Evolutionary conservation across 2,888 invertebrate genomes (phyloP).

Genomic region (Cataglyphis livida): DNA sequence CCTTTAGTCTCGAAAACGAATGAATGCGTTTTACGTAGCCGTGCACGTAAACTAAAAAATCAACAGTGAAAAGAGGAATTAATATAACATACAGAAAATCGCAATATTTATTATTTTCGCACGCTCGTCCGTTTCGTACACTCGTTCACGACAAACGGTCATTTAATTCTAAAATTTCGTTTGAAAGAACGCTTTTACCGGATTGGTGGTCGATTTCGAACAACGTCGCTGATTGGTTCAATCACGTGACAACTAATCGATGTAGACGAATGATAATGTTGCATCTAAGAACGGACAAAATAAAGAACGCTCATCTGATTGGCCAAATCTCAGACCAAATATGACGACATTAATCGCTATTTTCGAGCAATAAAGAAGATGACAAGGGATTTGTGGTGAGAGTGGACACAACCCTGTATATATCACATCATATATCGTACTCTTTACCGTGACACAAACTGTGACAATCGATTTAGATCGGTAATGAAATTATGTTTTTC

Average conservation of each 20-base stretch:
- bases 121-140: neutral
- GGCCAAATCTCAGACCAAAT: no score
- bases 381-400: no score
- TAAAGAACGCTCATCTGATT: no score
- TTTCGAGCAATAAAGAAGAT: no score
- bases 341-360: no score
- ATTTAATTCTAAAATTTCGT: slow-evolving; percentile 29
- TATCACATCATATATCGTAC: no score
- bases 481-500: neutral
- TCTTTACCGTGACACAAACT: neutral
- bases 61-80: neutral
- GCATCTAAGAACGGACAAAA: no score
- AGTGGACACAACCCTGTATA: no score
- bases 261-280: neutral
- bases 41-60: neutral
- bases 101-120: neutral
- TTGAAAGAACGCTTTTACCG: neutral
- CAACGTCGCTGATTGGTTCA: neutral
- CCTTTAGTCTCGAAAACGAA: neutral
- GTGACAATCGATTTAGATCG: neutral
- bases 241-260: neutral
- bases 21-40: neutral
- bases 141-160: slow-evolving; percentile 12
- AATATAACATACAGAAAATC: neutral
- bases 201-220: slow-evolving; percentile 2